phyloP scores from a whole-genome alignment of 2,888 invertebrate genomes.

The Orthosia gothica region DNA sequence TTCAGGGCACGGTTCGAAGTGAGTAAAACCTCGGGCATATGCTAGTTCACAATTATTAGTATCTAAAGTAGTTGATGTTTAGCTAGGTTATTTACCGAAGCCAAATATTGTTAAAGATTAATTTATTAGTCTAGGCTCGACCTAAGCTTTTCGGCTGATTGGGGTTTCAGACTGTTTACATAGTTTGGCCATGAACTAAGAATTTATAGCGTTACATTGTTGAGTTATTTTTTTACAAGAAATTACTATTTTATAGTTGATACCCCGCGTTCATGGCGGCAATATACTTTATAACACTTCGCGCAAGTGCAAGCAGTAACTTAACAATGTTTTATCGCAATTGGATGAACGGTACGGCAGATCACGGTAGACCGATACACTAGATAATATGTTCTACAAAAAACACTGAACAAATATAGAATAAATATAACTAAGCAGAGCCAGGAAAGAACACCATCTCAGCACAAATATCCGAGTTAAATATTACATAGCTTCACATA shows the following conservation, averaged over 20 bases:
- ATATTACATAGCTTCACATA: not conserved
- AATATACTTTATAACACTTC: no score
- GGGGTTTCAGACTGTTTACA: not conserved
- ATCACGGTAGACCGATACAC: no score
- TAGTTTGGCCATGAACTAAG: not conserved
- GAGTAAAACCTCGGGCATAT: not conserved
- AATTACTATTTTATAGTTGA: no score
- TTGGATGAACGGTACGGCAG: no score
- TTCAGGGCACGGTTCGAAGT: not conserved
- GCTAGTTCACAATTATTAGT: not conserved
- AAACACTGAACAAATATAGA: not conserved
- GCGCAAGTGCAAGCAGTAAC: no score
- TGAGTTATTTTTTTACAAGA: no score
- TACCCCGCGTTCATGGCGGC: no score
- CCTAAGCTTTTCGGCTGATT: not conserved
- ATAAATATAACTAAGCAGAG: not conserved
- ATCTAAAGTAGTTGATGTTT: constrained; percentile 1
- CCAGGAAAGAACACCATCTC: not conserved
- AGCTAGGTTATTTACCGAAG: constrained; percentile 8
- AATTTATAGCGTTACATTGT: not conserved
- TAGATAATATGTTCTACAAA: not conserved
- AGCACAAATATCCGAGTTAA: not conserved
- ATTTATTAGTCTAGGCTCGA: constrained; percentile 19
- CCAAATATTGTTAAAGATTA: constrained; percentile 13
- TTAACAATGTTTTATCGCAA: no score